Evolutionary conservation across 2,113 vertebrate genomes (phyloP).

Genomic region (Chloroceryle aenea): DNA sequence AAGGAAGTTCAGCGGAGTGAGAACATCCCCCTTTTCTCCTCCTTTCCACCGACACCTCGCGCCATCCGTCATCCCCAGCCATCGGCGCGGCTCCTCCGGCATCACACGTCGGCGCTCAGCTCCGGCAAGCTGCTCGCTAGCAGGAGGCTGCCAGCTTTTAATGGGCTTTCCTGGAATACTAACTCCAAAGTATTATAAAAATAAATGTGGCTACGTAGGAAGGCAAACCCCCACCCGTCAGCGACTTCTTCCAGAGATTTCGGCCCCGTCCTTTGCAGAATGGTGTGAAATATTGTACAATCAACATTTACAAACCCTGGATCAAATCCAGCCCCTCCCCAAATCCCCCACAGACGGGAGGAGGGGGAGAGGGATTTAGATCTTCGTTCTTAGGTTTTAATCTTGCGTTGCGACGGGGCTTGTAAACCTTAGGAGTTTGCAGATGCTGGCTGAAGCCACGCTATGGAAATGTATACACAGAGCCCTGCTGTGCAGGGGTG

Average conservation of each 20-base stretch:
- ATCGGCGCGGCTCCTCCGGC: neutral
- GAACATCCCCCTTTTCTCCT: conserved; percentile 52
- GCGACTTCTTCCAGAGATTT: neutral
- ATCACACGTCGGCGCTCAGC: neutral
- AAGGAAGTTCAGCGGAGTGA: conserved; percentile 34
- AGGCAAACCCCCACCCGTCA: neutral
- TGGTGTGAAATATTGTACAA: rapidly evolving
- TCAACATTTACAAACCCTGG: neutral
- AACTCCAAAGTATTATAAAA: conserved; percentile 12
- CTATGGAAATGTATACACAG: rapidly evolving
- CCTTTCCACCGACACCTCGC: neutral
- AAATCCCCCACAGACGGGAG: rapidly evolving
- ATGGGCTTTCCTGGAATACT: conserved; percentile 58
- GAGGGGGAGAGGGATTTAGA: neutral
- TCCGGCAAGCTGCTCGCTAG: neutral
- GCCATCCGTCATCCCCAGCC: conserved; percentile 1
- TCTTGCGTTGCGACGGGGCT: neutral
- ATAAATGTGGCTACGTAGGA: neutral
- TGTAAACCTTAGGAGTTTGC: neutral
- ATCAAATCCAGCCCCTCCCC: neutral
- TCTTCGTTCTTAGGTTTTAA: neutral
- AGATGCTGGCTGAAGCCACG: neutral
- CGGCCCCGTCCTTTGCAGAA: neutral
- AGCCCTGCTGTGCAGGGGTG: rapidly evolving
- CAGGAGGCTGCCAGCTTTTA: conserved; percentile 22